Percentiles rank a stretch among this genome's conserved stretches.
phyloP scores from a whole-genome alignment of 2,113 vertebrate genomes.

The Callocephalon fimbriatum region DNA sequence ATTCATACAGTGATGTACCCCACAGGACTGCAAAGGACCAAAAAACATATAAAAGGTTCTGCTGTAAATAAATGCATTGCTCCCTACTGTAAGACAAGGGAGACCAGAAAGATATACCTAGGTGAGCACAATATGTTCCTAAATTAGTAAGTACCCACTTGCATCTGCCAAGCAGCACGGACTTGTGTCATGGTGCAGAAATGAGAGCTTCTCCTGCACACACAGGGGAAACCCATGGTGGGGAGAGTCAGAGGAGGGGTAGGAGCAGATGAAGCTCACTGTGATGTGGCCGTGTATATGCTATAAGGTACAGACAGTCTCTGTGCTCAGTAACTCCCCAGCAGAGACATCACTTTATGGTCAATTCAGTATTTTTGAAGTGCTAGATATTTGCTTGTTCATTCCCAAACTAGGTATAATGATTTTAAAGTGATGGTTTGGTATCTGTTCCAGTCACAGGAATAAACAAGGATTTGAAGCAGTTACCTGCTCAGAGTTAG shows the following conservation, averaged over 20 bases:
- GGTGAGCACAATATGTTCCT: not conserved
- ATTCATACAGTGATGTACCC: not conserved
- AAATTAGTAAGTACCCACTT: not conserved
- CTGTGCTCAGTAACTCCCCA: not conserved
- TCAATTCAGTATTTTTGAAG: not conserved
- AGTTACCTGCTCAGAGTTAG: not conserved
- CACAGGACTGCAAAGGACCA: not conserved
- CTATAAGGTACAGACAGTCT: not conserved
- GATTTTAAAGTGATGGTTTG: not conserved
- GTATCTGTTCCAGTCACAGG: not conserved
- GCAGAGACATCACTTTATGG: not conserved
- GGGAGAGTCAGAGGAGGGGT: not conserved
- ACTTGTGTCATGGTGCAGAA: not conserved
- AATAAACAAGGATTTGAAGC: not conserved
- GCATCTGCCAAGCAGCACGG: not conserved
- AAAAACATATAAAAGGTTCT: not conserved
- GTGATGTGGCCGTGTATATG: not conserved
- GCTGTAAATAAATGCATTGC: not conserved
- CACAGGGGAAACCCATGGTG: not conserved
- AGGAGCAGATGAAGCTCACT: not conserved
- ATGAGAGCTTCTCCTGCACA: not conserved
- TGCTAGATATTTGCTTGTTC: not conserved
- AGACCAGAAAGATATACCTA: not conserved
- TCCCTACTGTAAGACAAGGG: not conserved
- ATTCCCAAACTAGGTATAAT: not conserved